A percentile compares a stretch with the other conserved stretches of the same genome.
These are phyloP conservation scores for Leptosomus discolor DNA, from an alignment of 2,113 vertebrate species.

Conservation along the genomic window DNA sequence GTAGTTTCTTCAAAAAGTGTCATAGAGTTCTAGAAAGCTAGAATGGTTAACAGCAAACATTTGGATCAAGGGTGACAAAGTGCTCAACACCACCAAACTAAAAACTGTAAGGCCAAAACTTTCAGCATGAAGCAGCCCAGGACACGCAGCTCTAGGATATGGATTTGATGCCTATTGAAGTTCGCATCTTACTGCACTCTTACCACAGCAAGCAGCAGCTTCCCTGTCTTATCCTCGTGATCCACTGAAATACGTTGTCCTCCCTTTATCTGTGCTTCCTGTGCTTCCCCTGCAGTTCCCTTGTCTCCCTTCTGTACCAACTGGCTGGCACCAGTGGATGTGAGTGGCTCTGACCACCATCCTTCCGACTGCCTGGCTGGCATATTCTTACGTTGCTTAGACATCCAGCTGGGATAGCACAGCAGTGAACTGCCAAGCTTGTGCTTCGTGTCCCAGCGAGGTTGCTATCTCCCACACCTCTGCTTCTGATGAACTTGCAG, in stretches of 20 bases:
- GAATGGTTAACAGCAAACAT: not conserved
- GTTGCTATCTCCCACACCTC: fast-evolving
- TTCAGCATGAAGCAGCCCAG: not conserved
- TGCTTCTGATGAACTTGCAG: not conserved
- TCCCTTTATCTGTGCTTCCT: not conserved
- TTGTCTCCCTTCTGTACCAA: not conserved
- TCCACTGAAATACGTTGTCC: not conserved
- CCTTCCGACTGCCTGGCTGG: not conserved
- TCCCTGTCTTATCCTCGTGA: not conserved
- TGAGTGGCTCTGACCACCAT: not conserved
- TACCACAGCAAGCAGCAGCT: not conserved
- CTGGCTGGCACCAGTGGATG: not conserved
- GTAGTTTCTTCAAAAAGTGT: not conserved
- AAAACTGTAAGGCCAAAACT: not conserved
- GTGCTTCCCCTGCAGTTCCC: not conserved
- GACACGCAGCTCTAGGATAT: not conserved
- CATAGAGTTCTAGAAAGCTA: not conserved
- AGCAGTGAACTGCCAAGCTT: not conserved
- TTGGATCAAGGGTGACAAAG: not conserved
- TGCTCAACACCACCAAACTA: not conserved
- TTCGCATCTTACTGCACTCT: not conserved
- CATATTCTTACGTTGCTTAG: not conserved
- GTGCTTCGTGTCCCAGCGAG: not conserved
- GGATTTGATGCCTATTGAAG: not conserved
- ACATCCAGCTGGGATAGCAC: not conserved